Evolutionary conservation across 2,888 invertebrate species (phyloP), one percentile per base, ranked within the genome.

Genomic region (Bedellia somnulentella): DNA sequence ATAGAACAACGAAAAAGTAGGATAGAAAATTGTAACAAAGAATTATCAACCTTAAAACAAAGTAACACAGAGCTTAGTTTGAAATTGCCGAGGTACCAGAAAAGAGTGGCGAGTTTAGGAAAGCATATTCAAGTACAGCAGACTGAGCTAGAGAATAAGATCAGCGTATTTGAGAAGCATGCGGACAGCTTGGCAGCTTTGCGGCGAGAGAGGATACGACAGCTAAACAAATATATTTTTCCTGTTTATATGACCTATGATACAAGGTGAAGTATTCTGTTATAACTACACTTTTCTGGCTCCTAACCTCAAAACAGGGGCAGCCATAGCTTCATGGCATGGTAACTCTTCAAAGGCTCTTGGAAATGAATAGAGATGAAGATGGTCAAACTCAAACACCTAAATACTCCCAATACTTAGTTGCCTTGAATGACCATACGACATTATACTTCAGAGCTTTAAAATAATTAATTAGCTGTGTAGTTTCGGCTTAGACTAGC

Each of bases 211-310:
- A 39, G 71, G 27, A 68, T 73, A 52, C 43, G 73, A 24, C 75
- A 75, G 43, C 57, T 75, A 4, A 60, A 54, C 1, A 62, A 66
- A 38, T 71, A 71, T 40, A 73, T 75, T 22, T 75, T 75, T 40
- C 75, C 81, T 4, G 64, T 81, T 27, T 68, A 68, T 38, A 57
- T 73, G 43, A 71, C 56, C 22, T 66, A 67, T 49, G 71, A 75
- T 38, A 54, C 57, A 18, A 68, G 71, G 73, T 71, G 40, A 46
- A 37, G 10, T 5, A 5, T 18, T 15, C 1, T n/a, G n/a, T n/a
- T 16, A 24, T 30, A 6, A 12, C 5, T 26, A n/a, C n/a, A n/a
- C n/a, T n/a, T n/a, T n/a, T n/a, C n/a, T n/a, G n/a, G n/a, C n/a
- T n/a, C n/a, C n/a, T n/a, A n/a, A n/a, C n/a, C n/a, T n/a, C n/a